Evolutionary conservation across 53 echinoderm and acorn worm species (phyloP), one percentile per base, ranked within the genome.

Genomic region (Stichopus horrens): DNA sequence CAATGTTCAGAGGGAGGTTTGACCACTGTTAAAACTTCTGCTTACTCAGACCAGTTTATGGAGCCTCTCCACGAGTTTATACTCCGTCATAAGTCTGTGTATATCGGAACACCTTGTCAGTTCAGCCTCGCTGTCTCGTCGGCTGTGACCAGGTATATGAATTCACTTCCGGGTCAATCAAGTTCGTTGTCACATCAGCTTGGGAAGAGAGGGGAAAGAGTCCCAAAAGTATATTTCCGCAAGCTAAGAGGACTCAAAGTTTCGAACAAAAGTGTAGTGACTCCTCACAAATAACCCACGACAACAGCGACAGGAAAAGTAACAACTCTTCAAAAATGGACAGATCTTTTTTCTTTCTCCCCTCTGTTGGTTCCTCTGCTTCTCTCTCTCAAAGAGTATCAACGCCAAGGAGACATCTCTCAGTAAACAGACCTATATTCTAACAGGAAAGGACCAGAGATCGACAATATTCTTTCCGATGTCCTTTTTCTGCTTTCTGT

Each of bases 161-260:
- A 65, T 66, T 67, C 52, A 63, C 85, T 85, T 85, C 85, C 85
- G 85, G 85, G 85, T 85, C 85, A 85, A 81, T 57, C 81, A 81
- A 81, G 81, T 81, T 81, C 81, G 81, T 81, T 58, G 58, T 81
- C 9, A 58, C 81, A 81, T 57, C 53, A 21, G 55, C 57, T 57
- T 54, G 57, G 20, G 57, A 56, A 57, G 57, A 81, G 1, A 55
- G 57, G 20, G 57, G 21, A 57, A 81, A 81, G 5, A 55, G 58
- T 81, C 22, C 56, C 56, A 81, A 55, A 57, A 21, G 58, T 21
- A 19, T 71, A 71, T 18, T 16, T 18, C 7, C 4, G 37, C 37
- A 37, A 37, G 37, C 2, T 2, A 37, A 37, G 37, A 37, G 37
- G 37, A 2, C 37, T 37, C 37, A 2, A 37, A 37, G 37, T 37